These are phyloP conservation scores for Turnix velox DNA, from an alignment of 2,113 vertebrate species.

Conservation along the genomic window DNA sequence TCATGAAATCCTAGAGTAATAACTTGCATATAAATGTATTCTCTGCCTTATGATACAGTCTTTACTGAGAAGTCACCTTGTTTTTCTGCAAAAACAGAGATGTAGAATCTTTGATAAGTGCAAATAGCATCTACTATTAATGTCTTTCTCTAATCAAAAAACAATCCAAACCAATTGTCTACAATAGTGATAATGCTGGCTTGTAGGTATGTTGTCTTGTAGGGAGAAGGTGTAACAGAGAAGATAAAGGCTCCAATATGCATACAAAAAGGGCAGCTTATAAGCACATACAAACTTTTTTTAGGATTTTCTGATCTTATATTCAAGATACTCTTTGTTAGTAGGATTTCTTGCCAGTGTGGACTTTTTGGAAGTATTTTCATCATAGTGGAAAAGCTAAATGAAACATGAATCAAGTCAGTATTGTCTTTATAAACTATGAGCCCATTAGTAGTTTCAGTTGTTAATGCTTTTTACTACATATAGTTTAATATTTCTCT, in stretches of 20 bases:
- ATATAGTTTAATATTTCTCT: not conserved
- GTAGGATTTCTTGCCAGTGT: not conserved
- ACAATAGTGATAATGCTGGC: not conserved
- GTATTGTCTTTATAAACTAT: not conserved
- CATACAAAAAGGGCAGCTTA: not conserved
- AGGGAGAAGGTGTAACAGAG: not conserved
- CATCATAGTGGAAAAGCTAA: not conserved
- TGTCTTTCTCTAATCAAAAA: not conserved
- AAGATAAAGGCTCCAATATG: not conserved
- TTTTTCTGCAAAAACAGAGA: not conserved
- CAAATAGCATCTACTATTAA: not conserved
- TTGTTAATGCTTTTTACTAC: not conserved
- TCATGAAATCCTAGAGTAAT: conserved; percentile 40
- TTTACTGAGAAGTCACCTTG: not conserved
- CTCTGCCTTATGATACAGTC: conserved; percentile 19
- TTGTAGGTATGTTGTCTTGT: not conserved
- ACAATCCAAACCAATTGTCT: not conserved
- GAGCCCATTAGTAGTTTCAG: not conserved
- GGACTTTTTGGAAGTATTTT: not conserved
- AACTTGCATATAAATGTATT: conserved; percentile 49
- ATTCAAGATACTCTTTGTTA: not conserved
- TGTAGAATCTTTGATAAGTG: not conserved
- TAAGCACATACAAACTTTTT: not conserved
- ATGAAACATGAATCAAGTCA: not conserved
- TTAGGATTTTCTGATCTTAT: not conserved